These are phyloP conservation scores for Torymus texanus DNA, from an alignment of 2,888 invertebrate species.

Conservation along the genomic window DNA sequence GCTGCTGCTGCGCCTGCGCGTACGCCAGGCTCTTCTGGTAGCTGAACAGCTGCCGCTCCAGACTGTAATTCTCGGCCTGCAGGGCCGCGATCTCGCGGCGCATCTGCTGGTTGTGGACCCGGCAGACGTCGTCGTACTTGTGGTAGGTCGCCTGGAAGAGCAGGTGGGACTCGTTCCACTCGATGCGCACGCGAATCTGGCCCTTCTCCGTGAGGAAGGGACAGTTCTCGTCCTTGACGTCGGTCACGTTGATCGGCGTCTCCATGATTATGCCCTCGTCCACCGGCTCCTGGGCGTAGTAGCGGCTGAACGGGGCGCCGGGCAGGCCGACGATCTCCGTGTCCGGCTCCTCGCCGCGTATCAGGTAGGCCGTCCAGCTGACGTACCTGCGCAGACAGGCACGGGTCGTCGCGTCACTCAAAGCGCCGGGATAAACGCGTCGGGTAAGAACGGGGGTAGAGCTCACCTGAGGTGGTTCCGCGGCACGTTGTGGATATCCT, in stretches of 20 bases:
- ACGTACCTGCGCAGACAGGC: conserved; percentile 75
- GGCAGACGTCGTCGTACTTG: conserved; percentile 87
- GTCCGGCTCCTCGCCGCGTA: conserved; percentile 79
- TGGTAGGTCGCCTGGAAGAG: conserved; percentile 89
- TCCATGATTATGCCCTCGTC: conserved; percentile 90
- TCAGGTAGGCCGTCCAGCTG: conserved; percentile 84
- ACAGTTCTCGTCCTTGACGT: conserved; percentile 83
- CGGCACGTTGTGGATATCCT: conserved; percentile 86
- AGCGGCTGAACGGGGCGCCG: conserved; percentile 86
- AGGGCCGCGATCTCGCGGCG: conserved; percentile 86
- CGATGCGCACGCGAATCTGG: conserved; percentile 85
- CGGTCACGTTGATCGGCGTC: conserved; percentile 84
- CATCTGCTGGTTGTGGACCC: conserved; percentile 90
- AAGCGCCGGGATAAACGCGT: too few species aligned
- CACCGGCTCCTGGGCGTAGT: conserved; percentile 86
- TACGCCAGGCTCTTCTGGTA: conserved; percentile 88
- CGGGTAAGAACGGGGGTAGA: neutral
- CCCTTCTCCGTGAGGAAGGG: conserved; percentile 84
- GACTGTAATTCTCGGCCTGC: conserved; percentile 88
- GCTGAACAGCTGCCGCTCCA: conserved; percentile 88
- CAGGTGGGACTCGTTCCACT: conserved; percentile 89
- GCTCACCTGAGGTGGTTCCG: conserved; percentile 82
- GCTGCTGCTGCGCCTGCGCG: conserved; percentile 79
- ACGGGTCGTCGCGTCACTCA: too few species aligned
- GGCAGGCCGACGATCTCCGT: conserved; percentile 82